Evolutionary conservation across 2,113 vertebrate genomes (phyloP).

Genomic region (Asarcornis scutulata): DNA sequence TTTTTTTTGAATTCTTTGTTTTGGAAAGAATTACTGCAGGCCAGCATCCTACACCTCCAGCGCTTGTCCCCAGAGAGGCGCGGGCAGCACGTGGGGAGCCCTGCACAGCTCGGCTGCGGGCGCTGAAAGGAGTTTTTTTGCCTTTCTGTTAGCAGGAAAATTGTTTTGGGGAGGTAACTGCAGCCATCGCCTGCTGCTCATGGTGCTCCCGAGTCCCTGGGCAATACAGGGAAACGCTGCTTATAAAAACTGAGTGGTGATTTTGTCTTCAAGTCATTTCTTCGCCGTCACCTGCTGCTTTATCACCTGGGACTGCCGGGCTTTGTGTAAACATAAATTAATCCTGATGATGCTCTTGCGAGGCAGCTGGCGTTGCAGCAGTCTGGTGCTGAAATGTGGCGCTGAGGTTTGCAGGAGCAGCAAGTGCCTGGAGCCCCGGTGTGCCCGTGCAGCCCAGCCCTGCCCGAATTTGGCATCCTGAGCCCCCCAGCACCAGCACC

Average conservation of each 20-base stretch:
- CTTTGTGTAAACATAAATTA: neutral
- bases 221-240: neutral
- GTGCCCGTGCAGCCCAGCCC: too few relatives aligned
- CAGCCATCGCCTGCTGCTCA: neutral
- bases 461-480: too few relatives aligned
- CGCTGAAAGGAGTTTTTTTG: neutral
- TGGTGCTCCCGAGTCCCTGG: neutral
- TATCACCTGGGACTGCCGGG: neutral
- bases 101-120: neutral
- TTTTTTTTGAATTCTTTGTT: neutral
- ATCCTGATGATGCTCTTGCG: neutral
- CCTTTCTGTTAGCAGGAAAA: neutral
- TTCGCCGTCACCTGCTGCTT: neutral
- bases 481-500: too few relatives aligned
- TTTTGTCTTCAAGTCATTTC: neutral
- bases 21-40: neutral
- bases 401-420: neutral
- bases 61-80: rapidly evolving
- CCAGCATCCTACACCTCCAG: rapidly evolving
- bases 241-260: neutral
- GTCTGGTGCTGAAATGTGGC: neutral
- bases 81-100: rapidly evolving
- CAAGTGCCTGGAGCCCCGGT: too few relatives aligned
- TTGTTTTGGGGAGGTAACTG: neutral
- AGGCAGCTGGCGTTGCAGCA: neutral